Evolutionary conservation across 2,888 invertebrate genomes (phyloP), one percentile per base, ranked within the genome.

Genomic region (Thyatira batis): DNA sequence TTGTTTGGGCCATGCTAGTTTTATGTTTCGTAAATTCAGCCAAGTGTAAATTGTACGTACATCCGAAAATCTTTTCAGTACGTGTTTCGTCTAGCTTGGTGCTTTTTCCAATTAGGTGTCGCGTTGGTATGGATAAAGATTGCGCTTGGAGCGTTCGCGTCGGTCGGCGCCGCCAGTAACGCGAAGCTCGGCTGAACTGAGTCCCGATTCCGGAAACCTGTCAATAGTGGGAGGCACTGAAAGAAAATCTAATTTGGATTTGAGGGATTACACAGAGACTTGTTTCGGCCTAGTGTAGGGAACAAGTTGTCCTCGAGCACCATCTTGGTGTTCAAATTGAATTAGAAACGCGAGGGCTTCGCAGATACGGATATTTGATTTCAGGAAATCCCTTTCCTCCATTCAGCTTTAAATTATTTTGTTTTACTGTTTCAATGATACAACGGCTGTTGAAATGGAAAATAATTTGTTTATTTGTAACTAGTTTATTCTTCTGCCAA

Each of bases 211-310:
- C 76, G 76, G 82, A 80, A 84, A 78, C 85, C 86, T 76, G 83
- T 87, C 87, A 90, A 89, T 89, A 85, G 87, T 85, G 82, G 76
- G 80, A 79, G 79, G 79, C 80, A 75, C 72, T 89, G 89, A 89
- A 89, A 88, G 89, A 89, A 90, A 91, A 91, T 90, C 90, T 90
- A 88, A 90, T 91, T 91, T 90, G 89, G 91, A 91, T 91, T 90
- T 90, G 85, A 89, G 80, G 87, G 90, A 91, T 91, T 90, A 89
- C 90, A 76, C 69, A 75, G 80, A 75, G 85, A 83, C 86, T 89
- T 89, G 89, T 89, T 89, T 90, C 89, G 88, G 88, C 89, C 90
- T 89, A 87, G 85, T 80, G 78, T 79, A 80, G 67, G 68, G 73
- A 72, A 69, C 72, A 67, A 67, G 78, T 80, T 80, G 76, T 73